These are phyloP conservation scores for Cydia splendana DNA, from an alignment of 1,140 invertebrate genomes.

Conservation along the genomic window DNA sequence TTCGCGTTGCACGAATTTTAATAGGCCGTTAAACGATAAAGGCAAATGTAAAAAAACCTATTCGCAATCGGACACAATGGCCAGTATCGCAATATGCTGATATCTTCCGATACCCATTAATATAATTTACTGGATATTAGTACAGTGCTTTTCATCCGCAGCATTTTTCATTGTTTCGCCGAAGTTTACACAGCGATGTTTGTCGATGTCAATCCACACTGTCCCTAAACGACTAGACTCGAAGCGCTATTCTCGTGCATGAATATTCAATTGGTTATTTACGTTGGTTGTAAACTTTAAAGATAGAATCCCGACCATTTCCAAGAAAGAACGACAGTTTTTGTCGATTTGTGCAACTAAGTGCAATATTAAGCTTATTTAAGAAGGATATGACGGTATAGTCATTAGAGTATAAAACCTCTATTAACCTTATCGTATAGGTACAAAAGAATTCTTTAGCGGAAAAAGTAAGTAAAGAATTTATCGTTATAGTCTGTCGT, in stretches of 20 bases:
- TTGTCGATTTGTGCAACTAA: not conserved
- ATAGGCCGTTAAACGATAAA: conserved; percentile 20
- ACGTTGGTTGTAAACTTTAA: conserved; percentile 8
- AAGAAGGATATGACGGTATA: not conserved
- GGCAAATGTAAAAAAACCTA: conserved; percentile 4
- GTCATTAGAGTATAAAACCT: not conserved
- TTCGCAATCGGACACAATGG: not conserved
- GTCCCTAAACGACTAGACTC: not conserved
- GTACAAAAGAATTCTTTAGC: conserved; percentile 12
- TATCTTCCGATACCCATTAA: conserved; percentile 8
- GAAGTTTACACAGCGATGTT: conserved; percentile 19
- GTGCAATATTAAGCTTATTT: conserved; percentile 1
- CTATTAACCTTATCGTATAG: not conserved
- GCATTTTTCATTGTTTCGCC: not conserved
- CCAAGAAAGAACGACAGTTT: not conserved
- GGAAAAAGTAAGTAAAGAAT: conserved; percentile 23
- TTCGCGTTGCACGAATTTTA: conserved; percentile 9
- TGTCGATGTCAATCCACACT: conserved; percentile 7
- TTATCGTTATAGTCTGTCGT: conserved; percentile 24
- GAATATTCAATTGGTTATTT: conserved; percentile 18
- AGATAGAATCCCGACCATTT: not conserved
- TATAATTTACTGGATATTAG: not conserved
- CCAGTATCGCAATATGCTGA: conserved; percentile 14
- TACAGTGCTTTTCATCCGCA: not conserved
- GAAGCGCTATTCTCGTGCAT: not conserved